Conservation (phyloP, 2,113 vertebrate genomes). For the Sinocyclocheilus rhinocerous region DNA sequence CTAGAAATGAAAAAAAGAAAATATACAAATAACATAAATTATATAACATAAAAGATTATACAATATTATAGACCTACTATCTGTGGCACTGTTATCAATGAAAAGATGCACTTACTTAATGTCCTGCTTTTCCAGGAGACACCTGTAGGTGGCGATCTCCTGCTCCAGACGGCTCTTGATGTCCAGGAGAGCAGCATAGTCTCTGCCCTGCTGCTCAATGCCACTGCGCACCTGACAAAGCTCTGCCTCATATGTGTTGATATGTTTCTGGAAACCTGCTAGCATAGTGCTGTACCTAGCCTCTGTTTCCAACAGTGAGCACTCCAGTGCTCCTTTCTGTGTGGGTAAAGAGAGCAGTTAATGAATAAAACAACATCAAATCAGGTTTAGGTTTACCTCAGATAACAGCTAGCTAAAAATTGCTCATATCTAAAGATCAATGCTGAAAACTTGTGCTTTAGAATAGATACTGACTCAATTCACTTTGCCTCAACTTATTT, state of each 20-base stretch:
- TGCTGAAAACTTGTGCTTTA: not conserved
- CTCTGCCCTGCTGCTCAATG: slow-evolving; percentile 75
- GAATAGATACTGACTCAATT: not conserved
- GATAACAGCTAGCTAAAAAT: not conserved
- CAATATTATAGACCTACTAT: not conserved
- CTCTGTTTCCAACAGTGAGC: slow-evolving; percentile 76
- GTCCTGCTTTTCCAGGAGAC: slow-evolving; percentile 78
- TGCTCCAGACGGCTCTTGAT: slow-evolving; percentile 71
- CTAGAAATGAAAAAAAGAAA: not conserved
- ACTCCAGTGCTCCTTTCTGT: slow-evolving; percentile 78
- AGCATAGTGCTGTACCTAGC: slow-evolving; percentile 73
- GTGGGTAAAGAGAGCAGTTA: not conserved
- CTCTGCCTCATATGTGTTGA: slow-evolving; percentile 75
- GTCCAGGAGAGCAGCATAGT: slow-evolving; percentile 69
- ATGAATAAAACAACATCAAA: not conserved
- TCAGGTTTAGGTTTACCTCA: not conserved
- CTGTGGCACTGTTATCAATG: not conserved
- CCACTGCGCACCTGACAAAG: slow-evolving; percentile 69
- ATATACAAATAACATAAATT: not conserved
- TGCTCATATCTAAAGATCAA: not conserved
- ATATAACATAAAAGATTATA: not conserved
- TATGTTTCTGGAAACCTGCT: slow-evolving; percentile 69
- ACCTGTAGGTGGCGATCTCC: slow-evolving; percentile 80
- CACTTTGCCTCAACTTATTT: not conserved
- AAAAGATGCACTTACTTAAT: slow-evolving; percentile 62